These are phyloP conservation scores for Choloepus hoffmanni DNA, from an alignment of 2,113 vertebrate species.

Conservation along the genomic window DNA sequence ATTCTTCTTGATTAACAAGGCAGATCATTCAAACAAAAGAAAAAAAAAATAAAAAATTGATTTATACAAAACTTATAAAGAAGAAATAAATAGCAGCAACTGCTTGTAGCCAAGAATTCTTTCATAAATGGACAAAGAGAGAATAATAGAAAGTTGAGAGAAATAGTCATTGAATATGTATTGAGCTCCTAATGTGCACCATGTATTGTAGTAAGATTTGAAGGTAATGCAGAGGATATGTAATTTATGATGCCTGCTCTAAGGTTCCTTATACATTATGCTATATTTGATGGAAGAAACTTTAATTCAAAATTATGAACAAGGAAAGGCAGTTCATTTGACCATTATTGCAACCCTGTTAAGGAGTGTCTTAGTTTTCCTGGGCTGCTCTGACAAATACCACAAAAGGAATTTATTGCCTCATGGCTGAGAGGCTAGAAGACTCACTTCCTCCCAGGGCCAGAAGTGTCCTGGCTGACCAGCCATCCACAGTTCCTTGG, in stretches of 20 bases:
- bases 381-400: no score
- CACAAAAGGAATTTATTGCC: no score
- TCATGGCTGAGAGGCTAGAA: no score
- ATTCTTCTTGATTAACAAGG: background rate
- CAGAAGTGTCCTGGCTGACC: no score
- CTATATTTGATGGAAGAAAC: background rate
- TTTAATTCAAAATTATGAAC: background rate
- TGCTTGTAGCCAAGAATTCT: background rate
- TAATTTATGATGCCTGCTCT: background rate
- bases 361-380: background rate
- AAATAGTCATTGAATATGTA: background rate
- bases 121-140: background rate
- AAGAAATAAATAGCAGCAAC: no score
- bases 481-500: no score
- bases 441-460: no score
- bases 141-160: background rate
- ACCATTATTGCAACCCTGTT: background rate
- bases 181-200: background rate
- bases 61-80: background rate
- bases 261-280: background rate
- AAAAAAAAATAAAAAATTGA: no score
- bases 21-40: background rate
- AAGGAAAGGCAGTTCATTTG: background rate
- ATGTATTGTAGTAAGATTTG: background rate
- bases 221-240: background rate